phyloP scores from a whole-genome alignment of 2,888 invertebrate genomes.

The Cacoxenus indagator region DNA sequence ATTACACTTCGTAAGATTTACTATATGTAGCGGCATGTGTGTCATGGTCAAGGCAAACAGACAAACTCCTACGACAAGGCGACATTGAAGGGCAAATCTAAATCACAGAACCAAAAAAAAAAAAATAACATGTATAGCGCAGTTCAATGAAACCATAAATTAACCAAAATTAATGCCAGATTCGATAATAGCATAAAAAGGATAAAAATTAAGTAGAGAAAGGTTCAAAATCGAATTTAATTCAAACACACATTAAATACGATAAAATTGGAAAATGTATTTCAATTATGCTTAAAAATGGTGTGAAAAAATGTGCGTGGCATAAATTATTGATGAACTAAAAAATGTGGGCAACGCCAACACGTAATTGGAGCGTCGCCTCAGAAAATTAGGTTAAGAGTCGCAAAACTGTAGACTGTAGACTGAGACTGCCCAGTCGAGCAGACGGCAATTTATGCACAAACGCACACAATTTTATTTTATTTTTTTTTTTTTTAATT shows the following conservation, averaged over 20 bases:
- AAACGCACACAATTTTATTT: background rate
- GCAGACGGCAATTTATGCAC: no score
- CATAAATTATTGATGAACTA: background rate
- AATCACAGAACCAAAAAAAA: background rate
- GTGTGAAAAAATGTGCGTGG: background rate
- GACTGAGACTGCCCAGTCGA: no score
- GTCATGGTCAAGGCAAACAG: background rate
- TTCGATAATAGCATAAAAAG: no score
- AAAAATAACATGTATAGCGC: no score
- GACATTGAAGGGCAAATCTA: background rate
- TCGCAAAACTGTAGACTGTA: slow-evolving; percentile 4
- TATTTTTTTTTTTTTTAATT: background rate
- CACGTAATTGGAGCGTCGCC: background rate
- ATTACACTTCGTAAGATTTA: background rate
- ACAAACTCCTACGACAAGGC: background rate
- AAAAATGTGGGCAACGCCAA: background rate
- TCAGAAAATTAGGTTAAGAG: slow-evolving; percentile 18
- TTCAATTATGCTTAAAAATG: background rate
- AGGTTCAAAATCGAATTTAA: no score
- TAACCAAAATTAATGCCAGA: no score
- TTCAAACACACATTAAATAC: no score
- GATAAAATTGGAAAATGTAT: no score
- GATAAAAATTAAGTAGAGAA: no score
- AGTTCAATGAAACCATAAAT: no score
- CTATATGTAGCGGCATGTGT: background rate